phyloP scores from a whole-genome alignment of 53 echinoderm and acorn worm genomes.

The Actinopyga echinites region DNA sequence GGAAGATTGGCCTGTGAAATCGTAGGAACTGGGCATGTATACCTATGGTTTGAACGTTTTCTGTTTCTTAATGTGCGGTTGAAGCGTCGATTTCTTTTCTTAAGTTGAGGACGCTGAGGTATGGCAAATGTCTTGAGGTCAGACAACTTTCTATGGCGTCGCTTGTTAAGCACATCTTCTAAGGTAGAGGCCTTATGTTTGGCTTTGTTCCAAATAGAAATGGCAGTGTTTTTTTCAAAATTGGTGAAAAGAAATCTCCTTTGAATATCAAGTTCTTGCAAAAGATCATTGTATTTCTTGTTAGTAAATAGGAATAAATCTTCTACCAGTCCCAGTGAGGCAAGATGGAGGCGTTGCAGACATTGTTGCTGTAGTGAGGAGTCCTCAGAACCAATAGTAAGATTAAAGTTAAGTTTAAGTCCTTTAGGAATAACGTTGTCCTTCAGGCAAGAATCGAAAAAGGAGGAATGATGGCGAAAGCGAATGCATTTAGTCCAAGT shows the following conservation, averaged over 20 bases:
- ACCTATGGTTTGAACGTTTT: not conserved
- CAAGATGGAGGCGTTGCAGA: not conserved
- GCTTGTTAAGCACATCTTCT: not conserved
- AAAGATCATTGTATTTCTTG: not conserved
- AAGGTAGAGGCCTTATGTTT: not conserved
- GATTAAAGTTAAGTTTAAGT: not conserved
- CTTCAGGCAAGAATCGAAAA: not conserved
- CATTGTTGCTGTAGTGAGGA: not conserved
- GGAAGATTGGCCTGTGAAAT: not conserved
- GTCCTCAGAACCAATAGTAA: not conserved
- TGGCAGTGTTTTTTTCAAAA: not conserved
- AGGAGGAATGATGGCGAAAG: not conserved
- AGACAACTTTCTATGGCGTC: not conserved
- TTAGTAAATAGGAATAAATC: not conserved
- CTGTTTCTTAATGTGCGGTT: not conserved
- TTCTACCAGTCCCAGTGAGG: not conserved
- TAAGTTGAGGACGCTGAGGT: not conserved
- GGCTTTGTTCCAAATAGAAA: not conserved
- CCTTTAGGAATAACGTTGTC: not conserved
- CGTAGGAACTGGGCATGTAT: not conserved
- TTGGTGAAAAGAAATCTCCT: not conserved
- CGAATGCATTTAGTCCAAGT: not conserved
- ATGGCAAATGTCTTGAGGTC: not conserved
- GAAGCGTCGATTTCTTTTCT: not conserved
- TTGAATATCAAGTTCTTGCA: not conserved